These are phyloP conservation scores for Pterocles gutturalis DNA, from an alignment of 2,113 vertebrate genomes.

Conservation along the genomic window DNA sequence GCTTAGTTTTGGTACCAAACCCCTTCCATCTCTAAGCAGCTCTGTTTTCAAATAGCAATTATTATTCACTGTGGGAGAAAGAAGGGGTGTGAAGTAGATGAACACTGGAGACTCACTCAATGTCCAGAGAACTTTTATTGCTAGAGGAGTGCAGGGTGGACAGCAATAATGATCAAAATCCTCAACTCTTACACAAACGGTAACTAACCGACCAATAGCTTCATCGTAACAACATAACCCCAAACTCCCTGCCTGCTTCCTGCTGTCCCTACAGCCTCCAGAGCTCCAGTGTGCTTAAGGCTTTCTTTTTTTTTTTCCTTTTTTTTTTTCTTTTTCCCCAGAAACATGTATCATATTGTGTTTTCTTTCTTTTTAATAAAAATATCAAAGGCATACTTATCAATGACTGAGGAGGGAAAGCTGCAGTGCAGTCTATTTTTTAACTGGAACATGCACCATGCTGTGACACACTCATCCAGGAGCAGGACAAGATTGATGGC, in stretches of 20 bases:
- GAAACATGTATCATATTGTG: conserved; percentile 65
- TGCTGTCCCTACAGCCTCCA: not conserved
- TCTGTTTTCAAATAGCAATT: not conserved
- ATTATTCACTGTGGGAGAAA: not conserved
- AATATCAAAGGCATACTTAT: conserved; percentile 79
- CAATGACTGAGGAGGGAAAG: conserved; percentile 68
- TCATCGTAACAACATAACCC: not conserved
- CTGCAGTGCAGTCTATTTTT: conserved; percentile 75
- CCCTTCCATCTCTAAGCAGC: not conserved
- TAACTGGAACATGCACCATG: conserved; percentile 79
- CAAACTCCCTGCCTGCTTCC: not conserved
- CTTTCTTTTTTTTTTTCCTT: not conserved
- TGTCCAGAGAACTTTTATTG: not conserved
- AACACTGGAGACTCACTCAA: not conserved
- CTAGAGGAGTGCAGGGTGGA: not conserved
- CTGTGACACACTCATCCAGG: conserved; percentile 81
- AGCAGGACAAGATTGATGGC: conserved; percentile 83
- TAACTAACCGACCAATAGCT: not conserved
- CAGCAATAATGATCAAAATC: not conserved
- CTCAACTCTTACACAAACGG: not conserved
- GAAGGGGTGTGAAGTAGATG: not conserved
- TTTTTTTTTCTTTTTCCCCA: not conserved
- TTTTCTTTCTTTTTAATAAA: conserved; percentile 80
- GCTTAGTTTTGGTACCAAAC: not conserved
- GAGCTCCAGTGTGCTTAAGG: not conserved